These are phyloP conservation scores for Leptinotarsa tumamoca DNA, from an alignment of 2,888 invertebrate species.

Conservation along the genomic window DNA sequence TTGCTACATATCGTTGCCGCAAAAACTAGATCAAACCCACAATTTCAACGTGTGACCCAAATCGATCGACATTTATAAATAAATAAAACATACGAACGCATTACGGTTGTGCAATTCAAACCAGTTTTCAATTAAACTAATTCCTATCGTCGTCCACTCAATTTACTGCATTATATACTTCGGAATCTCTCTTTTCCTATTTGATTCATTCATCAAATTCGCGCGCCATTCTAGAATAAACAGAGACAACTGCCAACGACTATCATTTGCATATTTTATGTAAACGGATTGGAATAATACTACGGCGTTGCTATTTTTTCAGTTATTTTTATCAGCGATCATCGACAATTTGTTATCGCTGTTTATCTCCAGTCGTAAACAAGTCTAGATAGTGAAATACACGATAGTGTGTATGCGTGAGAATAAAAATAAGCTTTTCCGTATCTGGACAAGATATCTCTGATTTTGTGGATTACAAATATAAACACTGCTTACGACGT, in stretches of 20 bases:
- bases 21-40: neutral
- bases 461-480: too few species aligned
- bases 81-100: neutral
- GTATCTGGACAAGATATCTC: neutral
- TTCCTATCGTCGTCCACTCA: neutral
- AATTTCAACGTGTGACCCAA: neutral
- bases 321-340: neutral
- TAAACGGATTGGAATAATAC: neutral
- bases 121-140: neutral
- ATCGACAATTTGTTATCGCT: neutral
- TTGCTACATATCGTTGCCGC: neutral
- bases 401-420: neutral
- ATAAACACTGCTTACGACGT: too few species aligned
- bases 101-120: neutral
- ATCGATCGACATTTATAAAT: neutral
- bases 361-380: neutral
- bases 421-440: neutral
- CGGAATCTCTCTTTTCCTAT: conserved; percentile 5
- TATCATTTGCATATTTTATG: conserved; percentile 9
- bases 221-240: neutral
- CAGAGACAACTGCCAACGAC: neutral
- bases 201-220: neutral
- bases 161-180: neutral
- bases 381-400: neutral
- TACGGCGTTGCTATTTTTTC: neutral